Evolutionary conservation across 2,888 invertebrate species (phyloP).

Genomic region (Folsomia candida): DNA sequence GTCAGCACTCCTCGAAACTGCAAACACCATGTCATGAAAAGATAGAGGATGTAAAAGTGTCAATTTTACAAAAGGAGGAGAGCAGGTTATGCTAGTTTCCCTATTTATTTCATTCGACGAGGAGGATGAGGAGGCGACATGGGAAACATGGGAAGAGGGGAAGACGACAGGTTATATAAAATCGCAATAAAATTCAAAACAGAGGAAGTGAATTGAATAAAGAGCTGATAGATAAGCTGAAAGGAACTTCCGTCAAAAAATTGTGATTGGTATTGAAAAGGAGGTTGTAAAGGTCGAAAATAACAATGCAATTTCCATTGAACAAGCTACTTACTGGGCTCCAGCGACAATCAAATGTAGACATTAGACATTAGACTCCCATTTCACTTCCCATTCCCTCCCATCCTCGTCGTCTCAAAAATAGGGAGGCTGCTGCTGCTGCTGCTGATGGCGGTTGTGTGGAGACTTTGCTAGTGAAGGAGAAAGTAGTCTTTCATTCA

Average conservation of each 20-base stretch:
- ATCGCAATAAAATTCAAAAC: conserved; percentile 5
- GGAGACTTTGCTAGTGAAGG: neutral
- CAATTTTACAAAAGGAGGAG: neutral
- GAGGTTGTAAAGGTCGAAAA: conserved; percentile 4
- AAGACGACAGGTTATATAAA: neutral
- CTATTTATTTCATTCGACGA: too few species aligned
- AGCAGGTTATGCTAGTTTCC: neutral
- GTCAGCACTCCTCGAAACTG: neutral
- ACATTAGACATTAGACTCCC: neutral
- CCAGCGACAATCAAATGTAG: conserved; percentile 1
- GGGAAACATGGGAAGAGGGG: too few species aligned
- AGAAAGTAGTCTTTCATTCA: neutral
- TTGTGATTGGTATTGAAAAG: conserved; percentile 7
- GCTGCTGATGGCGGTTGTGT: neutral
- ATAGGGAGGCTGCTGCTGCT: neutral
- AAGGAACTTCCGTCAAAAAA: neutral
- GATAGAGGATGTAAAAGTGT: neutral
- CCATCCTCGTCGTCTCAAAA: neutral
- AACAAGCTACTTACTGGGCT: conserved; percentile 1
- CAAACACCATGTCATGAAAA: neutral
- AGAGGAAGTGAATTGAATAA: neutral
- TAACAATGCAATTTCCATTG: conserved; percentile 5
- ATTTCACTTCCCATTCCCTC: neutral
- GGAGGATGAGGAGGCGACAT: too few species aligned
- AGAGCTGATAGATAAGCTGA: neutral